These are phyloP conservation scores for Hippocampus barbouri DNA, from an alignment of 2,113 vertebrate genomes.

Conservation along the genomic window DNA sequence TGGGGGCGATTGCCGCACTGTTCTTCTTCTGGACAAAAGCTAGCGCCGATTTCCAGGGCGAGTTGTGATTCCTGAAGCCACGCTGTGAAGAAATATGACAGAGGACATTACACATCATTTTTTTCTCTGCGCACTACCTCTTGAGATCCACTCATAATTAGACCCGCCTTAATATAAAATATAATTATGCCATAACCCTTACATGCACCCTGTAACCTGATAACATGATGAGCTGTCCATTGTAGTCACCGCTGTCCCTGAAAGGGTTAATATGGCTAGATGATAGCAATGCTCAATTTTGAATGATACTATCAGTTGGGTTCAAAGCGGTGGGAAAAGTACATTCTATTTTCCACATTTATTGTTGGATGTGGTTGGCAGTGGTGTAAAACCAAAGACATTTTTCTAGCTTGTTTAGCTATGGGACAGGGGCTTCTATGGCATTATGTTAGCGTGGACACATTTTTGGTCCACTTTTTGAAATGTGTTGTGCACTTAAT, in stretches of 20 bases:
- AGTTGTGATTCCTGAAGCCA: slow-evolving; percentile 79
- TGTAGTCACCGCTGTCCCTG: too few relatives aligned
- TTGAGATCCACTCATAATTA: not conserved
- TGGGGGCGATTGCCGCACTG: slow-evolving; percentile 21
- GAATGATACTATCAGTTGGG: not conserved
- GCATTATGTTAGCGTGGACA: not conserved
- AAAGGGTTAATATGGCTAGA: not conserved
- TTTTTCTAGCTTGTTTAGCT: not conserved
- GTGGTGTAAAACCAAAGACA: too few relatives aligned
- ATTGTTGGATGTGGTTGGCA: not conserved
- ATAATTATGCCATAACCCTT: too few relatives aligned
- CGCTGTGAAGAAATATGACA: slow-evolving; percentile 53
- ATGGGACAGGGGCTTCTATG: not conserved
- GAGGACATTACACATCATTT: slow-evolving; percentile 21
- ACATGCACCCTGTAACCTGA: too few relatives aligned
- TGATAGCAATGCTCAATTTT: not conserved
- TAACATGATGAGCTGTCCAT: too few relatives aligned
- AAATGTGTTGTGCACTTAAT: not conserved
- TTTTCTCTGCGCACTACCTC: not conserved
- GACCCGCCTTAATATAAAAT: too few relatives aligned
- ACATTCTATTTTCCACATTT: not conserved
- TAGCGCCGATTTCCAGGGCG: slow-evolving; percentile 79
- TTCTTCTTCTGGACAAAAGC: slow-evolving; percentile 71
- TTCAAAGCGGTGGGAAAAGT: not conserved
- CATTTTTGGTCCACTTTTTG: not conserved